Conservation (phyloP, 2,113 vertebrate genomes). For the Myotis brandtii region DNA sequence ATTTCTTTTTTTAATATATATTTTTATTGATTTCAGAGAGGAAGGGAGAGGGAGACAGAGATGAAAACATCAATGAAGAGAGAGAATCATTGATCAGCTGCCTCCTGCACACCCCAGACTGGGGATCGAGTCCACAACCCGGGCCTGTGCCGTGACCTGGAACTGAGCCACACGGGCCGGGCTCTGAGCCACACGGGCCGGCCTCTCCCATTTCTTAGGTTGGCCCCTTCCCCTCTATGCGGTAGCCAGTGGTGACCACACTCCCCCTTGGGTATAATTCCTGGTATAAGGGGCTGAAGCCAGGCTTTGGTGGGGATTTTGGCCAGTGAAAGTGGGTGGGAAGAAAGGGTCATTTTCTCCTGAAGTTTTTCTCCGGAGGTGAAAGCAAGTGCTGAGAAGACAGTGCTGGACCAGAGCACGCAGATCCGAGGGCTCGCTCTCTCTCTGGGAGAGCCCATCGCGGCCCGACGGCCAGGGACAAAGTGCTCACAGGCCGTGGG, state of each 20-base stretch:
- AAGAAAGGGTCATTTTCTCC: not conserved
- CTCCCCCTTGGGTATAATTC: not conserved
- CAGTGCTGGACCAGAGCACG: not conserved
- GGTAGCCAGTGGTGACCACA: not conserved
- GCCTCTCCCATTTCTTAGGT: not conserved
- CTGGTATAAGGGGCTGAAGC: not conserved
- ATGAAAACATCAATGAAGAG: too few species aligned
- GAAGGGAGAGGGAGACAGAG: too few species aligned
- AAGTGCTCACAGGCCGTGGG: not conserved
- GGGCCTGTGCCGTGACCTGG: too few species aligned
- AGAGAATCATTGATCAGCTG: too few species aligned
- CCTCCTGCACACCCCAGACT: too few species aligned
- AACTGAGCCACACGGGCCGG: too few species aligned
- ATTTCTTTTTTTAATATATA: not conserved
- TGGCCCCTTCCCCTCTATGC: not conserved
- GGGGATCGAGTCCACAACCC: too few species aligned
- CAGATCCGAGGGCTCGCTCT: not conserved
- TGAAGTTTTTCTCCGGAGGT: not conserved
- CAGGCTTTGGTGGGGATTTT: not conserved
- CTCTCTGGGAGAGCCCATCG: not conserved
- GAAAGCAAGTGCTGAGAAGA: not conserved
- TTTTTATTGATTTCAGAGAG: too few species aligned
- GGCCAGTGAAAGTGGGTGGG: not conserved
- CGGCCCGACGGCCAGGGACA: not conserved
- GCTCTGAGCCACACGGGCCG: too few species aligned